Conservation (phyloP, 2,113 vertebrate genomes). For the Saguinus imperator region DNA sequence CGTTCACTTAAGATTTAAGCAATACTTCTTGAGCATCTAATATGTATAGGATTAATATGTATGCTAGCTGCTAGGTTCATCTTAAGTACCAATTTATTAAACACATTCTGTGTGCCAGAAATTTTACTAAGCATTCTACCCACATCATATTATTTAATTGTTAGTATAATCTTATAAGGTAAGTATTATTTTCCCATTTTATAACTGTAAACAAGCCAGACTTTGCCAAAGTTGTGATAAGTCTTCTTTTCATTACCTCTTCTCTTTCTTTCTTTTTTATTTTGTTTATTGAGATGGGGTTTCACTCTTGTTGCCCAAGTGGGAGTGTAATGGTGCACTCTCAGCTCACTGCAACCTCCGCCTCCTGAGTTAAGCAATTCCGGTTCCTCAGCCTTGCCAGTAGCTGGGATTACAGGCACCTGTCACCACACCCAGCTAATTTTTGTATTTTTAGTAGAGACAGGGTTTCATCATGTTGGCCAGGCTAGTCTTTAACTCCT, state of each 20-base stretch:
- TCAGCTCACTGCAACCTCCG: no score
- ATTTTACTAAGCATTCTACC: neutral
- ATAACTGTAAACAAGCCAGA: neutral
- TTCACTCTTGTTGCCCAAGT: no score
- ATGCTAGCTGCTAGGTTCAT: neutral
- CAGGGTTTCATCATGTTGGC: no score
- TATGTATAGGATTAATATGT: neutral
- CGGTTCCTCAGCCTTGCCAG: no score
- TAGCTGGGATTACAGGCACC: no score
- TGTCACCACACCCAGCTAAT: fast-evolving
- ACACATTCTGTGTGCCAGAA: neutral
- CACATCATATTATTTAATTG: neutral
- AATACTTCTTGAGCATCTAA: neutral
- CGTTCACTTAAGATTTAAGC: neutral
- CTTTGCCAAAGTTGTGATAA: neutral
- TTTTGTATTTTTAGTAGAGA: no score
- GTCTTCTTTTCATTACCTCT: neutral
- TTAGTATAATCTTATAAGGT: neutral
- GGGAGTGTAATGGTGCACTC: no score
- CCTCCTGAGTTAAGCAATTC: no score
- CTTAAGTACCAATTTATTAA: conserved; percentile 11
- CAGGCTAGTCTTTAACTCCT: no score
- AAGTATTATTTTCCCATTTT: neutral
- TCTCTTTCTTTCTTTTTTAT: neutral
- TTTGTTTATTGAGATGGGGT: no score